These are phyloP conservation scores for Geopemphigus sp. DNA, from an alignment of 1,140 invertebrate genomes.

Conservation along the genomic window DNA sequence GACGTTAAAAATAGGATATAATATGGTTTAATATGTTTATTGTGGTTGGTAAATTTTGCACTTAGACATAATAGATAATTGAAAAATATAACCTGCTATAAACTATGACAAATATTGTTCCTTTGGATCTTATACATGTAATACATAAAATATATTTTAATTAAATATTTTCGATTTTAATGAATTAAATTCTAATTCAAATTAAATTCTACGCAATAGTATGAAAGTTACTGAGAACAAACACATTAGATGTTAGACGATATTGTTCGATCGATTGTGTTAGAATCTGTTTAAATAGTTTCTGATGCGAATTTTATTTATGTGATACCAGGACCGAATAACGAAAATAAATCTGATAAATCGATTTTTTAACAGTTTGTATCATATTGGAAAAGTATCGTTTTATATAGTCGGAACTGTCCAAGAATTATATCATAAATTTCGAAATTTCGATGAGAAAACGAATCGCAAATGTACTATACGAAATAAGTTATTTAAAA, in stretches of 20 bases:
- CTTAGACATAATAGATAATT: background rate
- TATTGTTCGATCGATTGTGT: slow-evolving; percentile 2
- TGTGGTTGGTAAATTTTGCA: background rate
- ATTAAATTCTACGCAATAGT: too few species aligned
- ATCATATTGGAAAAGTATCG: too few species aligned
- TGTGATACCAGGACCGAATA: too few species aligned
- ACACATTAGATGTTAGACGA: background rate
- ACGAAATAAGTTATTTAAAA: too few species aligned
- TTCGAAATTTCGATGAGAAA: too few species aligned
- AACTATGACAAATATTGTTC: background rate
- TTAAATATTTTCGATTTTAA: background rate
- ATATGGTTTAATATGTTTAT: background rate
- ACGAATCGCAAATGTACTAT: too few species aligned
- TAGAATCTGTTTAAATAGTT: slow-evolving; percentile 20
- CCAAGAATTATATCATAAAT: too few species aligned
- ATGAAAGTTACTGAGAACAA: background rate
- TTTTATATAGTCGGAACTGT: too few species aligned
- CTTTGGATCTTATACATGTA: background rate
- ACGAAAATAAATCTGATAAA: too few species aligned
- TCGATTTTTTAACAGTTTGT: too few species aligned
- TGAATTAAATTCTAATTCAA: too few species aligned
- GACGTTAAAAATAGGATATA: background rate
- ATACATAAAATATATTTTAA: background rate
- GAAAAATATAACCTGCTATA: background rate
- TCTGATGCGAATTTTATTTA: background rate